These are phyloP conservation scores for Ivindomyrus marchei DNA, from an alignment of 2,113 vertebrate genomes.

Conservation along the genomic window DNA sequence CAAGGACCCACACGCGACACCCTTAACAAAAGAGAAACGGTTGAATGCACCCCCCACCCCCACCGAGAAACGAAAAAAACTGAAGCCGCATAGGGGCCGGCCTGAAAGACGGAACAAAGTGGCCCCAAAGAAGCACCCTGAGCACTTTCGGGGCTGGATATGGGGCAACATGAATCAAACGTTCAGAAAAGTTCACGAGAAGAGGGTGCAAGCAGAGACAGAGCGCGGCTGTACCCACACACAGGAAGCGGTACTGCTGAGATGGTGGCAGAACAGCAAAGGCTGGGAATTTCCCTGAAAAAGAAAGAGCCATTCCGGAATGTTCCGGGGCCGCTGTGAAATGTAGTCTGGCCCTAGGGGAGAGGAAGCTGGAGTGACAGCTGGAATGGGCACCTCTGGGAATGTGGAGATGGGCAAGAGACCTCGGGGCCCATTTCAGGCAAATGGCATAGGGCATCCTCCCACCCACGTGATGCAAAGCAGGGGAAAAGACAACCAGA, in stretches of 20 bases:
- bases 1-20: not conserved
- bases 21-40: not conserved
- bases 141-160: not conserved
- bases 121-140: not conserved
- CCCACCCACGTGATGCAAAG: conserved; percentile 51
- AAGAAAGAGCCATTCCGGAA: not conserved
- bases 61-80: not conserved
- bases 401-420: not conserved
- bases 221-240: not conserved
- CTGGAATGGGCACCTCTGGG: not conserved
- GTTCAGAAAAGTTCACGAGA: not conserved
- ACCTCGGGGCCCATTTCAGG: not conserved
- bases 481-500: not conserved
- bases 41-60: not conserved
- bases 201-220: not conserved
- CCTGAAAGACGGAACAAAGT: not conserved
- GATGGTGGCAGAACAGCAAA: not conserved
- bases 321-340: not conserved
- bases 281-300: conserved; percentile 11
- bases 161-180: not conserved
- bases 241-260: not conserved
- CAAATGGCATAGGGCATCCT: not conserved
- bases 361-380: not conserved
- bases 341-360: too few relatives aligned
- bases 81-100: not conserved